phyloP scores from a whole-genome alignment of 2,888 invertebrate genomes.

The Nipponacmea schrenckii region DNA sequence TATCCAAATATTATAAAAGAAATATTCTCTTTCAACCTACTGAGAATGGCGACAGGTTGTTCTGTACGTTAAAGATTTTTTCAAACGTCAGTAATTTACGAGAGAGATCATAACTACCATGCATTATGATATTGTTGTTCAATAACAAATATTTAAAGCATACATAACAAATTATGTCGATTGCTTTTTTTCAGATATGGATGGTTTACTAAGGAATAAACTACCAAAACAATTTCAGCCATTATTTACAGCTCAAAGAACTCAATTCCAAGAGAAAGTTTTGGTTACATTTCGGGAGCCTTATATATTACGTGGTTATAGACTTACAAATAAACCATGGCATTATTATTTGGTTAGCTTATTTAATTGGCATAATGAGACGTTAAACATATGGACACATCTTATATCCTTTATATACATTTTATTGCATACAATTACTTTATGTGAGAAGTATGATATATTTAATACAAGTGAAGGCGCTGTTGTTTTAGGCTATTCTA shows the following conservation, averaged over 20 bases:
- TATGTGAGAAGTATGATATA: neutral
- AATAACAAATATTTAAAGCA: too few relatives aligned
- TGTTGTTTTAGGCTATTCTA: neutral
- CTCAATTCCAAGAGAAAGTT: neutral
- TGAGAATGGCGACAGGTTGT: too few relatives aligned
- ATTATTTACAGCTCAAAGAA: neutral
- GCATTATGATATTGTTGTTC: too few relatives aligned
- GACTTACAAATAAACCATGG: neutral
- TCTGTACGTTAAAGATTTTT: too few relatives aligned
- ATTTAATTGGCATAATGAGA: slow-evolving; percentile 7
- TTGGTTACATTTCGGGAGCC: neutral
- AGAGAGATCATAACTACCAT: too few relatives aligned
- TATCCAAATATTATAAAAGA: too few relatives aligned
- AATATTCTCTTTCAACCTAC: too few relatives aligned
- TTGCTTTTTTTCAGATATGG: neutral
- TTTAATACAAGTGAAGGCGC: neutral
- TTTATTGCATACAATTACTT: neutral
- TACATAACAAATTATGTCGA: too few relatives aligned
- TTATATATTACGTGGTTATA: neutral
- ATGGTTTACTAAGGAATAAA: neutral
- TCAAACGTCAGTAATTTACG: too few relatives aligned
- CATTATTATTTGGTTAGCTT: neutral
- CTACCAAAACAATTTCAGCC: neutral
- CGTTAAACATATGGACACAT: neutral
- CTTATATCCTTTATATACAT: neutral